These are phyloP conservation scores for Aplodontia rufa DNA, from an alignment of 2,113 vertebrate species.

Conservation along the genomic window DNA sequence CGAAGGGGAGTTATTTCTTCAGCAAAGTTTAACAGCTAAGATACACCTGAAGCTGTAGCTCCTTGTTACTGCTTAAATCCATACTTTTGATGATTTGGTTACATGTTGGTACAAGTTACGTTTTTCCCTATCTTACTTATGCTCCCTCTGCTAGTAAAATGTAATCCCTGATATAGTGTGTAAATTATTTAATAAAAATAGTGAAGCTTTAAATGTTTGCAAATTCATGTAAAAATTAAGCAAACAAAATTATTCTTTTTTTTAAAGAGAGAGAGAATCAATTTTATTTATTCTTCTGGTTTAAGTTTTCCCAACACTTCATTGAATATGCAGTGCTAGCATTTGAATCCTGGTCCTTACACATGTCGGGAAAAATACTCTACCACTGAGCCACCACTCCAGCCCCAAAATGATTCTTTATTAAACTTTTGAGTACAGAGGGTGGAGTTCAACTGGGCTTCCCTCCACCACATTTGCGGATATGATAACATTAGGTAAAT, in stretches of 20 bases:
- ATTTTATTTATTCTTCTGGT: too few relatives aligned
- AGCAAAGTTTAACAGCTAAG: constrained; percentile 78
- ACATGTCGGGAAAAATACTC: too few relatives aligned
- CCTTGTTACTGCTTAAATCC: constrained; percentile 71
- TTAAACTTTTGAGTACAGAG: background rate
- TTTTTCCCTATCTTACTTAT: constrained; percentile 34
- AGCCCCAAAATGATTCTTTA: background rate
- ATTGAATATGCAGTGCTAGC: too few relatives aligned
- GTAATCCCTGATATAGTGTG: background rate
- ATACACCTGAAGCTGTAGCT: constrained; percentile 69
- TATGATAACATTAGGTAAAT: background rate
- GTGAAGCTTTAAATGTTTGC: background rate
- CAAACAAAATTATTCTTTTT: too few relatives aligned
- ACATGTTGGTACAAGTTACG: constrained; percentile 51
- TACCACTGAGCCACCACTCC: too few relatives aligned
- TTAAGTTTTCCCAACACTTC: too few relatives aligned
- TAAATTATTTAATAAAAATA: background rate
- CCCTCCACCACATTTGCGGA: background rate
- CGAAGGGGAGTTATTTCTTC: constrained; percentile 79
- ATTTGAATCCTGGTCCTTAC: too few relatives aligned
- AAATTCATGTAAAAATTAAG: background rate
- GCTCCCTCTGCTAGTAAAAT: constrained; percentile 46
- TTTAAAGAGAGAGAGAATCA: too few relatives aligned
- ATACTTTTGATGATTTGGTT: constrained; percentile 72
- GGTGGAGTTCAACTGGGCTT: background rate